These are phyloP conservation scores for Rallus crepitans DNA, from an alignment of 2,797 vertebrate species.

Conservation along the genomic window DNA sequence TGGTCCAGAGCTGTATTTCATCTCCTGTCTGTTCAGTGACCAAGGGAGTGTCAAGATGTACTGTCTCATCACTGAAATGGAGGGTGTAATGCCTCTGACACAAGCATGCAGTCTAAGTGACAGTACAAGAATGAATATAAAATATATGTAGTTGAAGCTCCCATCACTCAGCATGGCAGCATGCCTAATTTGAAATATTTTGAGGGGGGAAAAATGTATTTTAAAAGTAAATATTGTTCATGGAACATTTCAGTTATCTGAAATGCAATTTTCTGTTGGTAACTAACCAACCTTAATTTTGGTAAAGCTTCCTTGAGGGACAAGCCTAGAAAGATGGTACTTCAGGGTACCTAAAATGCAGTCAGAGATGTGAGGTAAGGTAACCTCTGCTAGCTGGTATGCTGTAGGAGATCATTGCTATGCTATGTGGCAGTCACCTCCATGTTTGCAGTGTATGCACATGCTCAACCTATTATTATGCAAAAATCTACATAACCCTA, in stretches of 20 bases:
- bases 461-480: background rate
- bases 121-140: background rate
- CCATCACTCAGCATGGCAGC: background rate
- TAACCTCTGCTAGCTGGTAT: background rate
- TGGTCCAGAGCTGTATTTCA: background rate
- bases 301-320: background rate
- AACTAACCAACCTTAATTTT: background rate
- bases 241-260: background rate
- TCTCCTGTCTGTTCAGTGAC: background rate
- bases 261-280: background rate
- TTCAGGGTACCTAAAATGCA: background rate
- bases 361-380: background rate
- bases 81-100: background rate
- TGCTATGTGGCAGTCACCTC: background rate
- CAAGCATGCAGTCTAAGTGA: background rate
- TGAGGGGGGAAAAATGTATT: fast-evolving
- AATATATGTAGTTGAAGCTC: background rate
- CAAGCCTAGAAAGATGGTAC: background rate
- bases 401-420: background rate
- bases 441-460: background rate
- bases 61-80: background rate
- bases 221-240: background rate
- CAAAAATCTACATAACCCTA: background rate
- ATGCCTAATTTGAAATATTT: background rate
- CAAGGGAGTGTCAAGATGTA: background rate